These are phyloP conservation scores for Caenorhabditis sp. DNA, from an alignment of 2,888 invertebrate genomes.

Conservation along the genomic window DNA sequence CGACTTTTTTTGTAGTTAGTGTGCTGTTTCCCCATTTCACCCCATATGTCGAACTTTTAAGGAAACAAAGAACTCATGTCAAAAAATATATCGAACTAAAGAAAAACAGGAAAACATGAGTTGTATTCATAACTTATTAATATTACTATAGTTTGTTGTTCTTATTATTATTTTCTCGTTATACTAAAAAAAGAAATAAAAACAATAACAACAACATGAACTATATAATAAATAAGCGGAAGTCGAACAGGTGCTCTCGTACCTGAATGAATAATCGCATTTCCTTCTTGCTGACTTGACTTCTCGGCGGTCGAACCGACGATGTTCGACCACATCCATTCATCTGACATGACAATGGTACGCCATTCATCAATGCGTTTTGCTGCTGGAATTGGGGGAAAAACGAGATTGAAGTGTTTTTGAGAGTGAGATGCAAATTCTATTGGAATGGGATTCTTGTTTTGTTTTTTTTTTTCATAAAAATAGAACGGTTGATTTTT, in stretches of 20 bases:
- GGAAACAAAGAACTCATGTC: background rate
- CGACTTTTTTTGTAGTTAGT: too few species aligned
- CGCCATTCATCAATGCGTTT: conserved; percentile 50
- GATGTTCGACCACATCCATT: conserved; percentile 51
- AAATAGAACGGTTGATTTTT: too few species aligned
- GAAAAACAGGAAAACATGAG: background rate
- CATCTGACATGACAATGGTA: conserved; percentile 42
- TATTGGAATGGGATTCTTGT: background rate
- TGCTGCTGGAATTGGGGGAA: conserved; percentile 57
- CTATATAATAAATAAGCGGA: too few species aligned
- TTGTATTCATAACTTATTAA: background rate
- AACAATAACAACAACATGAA: background rate
- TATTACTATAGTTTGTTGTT: background rate
- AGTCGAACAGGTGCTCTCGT: background rate
- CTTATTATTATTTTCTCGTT: background rate
- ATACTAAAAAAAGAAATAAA: background rate
- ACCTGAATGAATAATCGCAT: conserved; percentile 67
- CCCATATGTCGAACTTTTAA: background rate
- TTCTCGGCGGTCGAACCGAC: conserved; percentile 60
- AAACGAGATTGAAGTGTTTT: background rate
- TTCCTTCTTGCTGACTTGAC: conserved; percentile 66
- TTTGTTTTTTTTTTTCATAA: too few species aligned
- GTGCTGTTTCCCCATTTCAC: too few species aligned
- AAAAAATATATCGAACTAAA: conserved; percentile 3
- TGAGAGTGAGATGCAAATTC: background rate